Evolutionary conservation across 30 jellyfish, hydroid and myxozoan species (phyloP), one percentile per base, ranked within the genome.

Genomic region (Aurelia aurita): DNA sequence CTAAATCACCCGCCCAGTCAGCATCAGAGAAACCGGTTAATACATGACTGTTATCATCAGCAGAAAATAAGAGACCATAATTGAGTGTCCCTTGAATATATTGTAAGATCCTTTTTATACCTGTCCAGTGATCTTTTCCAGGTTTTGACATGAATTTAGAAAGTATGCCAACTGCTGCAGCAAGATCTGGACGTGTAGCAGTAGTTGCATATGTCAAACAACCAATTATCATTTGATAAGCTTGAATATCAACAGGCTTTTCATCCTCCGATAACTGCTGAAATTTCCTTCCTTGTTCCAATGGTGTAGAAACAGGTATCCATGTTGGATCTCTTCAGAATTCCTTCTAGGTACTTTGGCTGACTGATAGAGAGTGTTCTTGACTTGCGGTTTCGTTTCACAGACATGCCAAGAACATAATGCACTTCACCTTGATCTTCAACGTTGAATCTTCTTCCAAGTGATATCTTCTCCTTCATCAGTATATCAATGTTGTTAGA

Each of bases 231-330:
- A 28, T n/a, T 82, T 82, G 92, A 58, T 82, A 67, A 1, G 26
- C 69, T 69, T 70, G 54, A 7, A 61, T 60, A 35, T 70, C 73
- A 51, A 69, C 87, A 66, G 85, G 67, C 16, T 32, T 63, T 21
- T 82, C 92, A 44, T 53, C 85, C 20, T 82, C 86, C 45, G 90
- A 49, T 72, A 32, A 32, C 44, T 32, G 5, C 44, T 32, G 5
- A 32, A 32, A 32, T 32, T 32, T 32, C 44, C 44, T 32, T 32
- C 44, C 44, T 32, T 32, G 72, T 64, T 80, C 91, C 51, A 80
- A 35, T 43, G 91, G 91, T 47, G 91, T 66, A 43, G 91, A 67
- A 54, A 82, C 87, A 16, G 86, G 85, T 70, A 20, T 82, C 76
- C 91, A 82, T 82, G 53, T 69, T 69, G 55, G 67, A 82, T 53